Base-by-base conservation (phyloP, 2,797 vertebrate species). In the Limosa lapponica region DNA sequence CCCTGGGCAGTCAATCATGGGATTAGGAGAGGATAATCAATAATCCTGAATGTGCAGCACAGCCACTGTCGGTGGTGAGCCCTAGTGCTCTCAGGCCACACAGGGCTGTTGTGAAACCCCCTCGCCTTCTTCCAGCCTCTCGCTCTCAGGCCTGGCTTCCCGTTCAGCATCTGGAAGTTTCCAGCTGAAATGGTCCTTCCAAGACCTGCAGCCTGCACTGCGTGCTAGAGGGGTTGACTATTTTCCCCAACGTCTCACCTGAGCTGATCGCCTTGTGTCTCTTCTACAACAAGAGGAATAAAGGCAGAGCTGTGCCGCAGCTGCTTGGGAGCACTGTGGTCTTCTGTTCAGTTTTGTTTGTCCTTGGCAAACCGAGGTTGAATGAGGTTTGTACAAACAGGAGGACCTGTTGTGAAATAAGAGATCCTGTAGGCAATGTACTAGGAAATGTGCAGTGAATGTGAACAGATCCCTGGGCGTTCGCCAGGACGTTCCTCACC, bases 1-100 rank as follows among this genome's bases (percentile, higher is more conserved):
- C 90, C 41, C 32, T 12, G 17, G 64, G 74, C 81, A 58, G 49
- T 92, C 69, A 78, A 0, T 89, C 57, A 44, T 39, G 36, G n/a
- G 69, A 65, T 95, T 95, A 94, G 83, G 62, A 85, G 51, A 77
- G 78, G 74, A 82, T 92, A 84, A 89, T 94, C 95, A 93, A 93
- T 95, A 96, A 94, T 77, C 59, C 78, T 66, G 70, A 85, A 85
- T 27, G 34, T 55, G 70, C 17, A 81, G 59, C 79, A 71, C 44
- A 83, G 57, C 44, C 11, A 11, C 20, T 66, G n/a, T 55, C 9
- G 3, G 61, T 49, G 27, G 5, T 55, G 65, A 71, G 34, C 18
- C 25, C 46, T 27, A 10, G 12, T 65, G 46, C 30, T 62, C n/a
- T 67, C 7, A 9, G 44, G 43, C 64, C 34, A 37, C 13, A 1